Evolutionary conservation across 2,113 vertebrate species (phyloP), one percentile per base, ranked within the genome.

Genomic region (Tragulus kanchil): DNA sequence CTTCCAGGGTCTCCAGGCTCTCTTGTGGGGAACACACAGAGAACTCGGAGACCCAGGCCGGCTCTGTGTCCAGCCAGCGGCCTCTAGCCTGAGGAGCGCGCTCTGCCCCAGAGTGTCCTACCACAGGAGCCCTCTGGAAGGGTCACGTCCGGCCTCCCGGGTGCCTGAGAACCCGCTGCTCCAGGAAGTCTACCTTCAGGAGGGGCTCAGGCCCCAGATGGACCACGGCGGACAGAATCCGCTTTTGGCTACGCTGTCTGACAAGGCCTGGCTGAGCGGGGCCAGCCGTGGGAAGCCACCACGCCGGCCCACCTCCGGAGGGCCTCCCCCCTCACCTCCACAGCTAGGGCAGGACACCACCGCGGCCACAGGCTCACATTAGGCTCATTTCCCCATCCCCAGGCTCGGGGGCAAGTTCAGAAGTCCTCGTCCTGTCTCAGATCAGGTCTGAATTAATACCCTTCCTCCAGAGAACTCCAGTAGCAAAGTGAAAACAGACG

Each of bases 401-500:
- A 81, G 97, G 96, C 97, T 98, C 98, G 97, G 93, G 92, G 88
- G 97, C 92, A 96, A 98, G 98, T 98, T 99, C 98, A 98, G 98
- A 98, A 98, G 98, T 98, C 98, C 89, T 92, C 89, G 97, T 97
- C 98, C 97, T 95, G 97, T 92, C 98, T 97, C 96, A 84, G 93
- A 99, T 98, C 98, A 98, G 98, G 98, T 98, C 98, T 98, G 98
- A 99, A 99, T 99, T 98, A 99, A 98, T 99, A 98, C 96, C 98
- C 98, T 98, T 98, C 98, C 98, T 98, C 98, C 98, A 98, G 97
- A 79, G 98, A 98, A 98, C 98, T 98, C 90, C 88, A 97, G 98
- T 96, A 97, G 98, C 98, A 99, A 99, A 99, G 99, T 99, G 98
- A 98, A 99, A 99, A 99, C 99, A 99, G 99, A 99, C 97, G 93